Conservation (phyloP, 2,888 invertebrate species). For the Pristionchus maxplancki region DNA sequence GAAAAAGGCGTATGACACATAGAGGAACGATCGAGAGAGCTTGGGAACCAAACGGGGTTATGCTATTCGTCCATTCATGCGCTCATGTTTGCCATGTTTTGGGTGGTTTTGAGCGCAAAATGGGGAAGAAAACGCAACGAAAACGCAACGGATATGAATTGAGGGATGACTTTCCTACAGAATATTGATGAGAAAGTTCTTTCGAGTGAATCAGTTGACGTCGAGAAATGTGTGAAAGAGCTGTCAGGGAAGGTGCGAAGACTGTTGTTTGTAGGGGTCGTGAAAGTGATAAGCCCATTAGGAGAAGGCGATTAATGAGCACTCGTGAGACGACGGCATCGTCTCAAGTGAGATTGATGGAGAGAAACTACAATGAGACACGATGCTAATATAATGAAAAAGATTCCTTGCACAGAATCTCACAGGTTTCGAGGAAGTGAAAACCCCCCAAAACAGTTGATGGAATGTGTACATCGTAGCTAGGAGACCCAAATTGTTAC, state of each 20-base stretch:
- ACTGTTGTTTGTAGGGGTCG: background rate
- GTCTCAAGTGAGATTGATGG: background rate
- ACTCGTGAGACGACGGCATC: background rate
- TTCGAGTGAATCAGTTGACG: too few species aligned
- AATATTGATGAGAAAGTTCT: background rate
- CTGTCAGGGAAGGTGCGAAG: background rate
- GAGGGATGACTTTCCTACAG: too few species aligned
- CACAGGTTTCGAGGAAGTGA: background rate
- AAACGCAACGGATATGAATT: background rate
- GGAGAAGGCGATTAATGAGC: conserved; percentile 18
- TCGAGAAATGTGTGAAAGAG: background rate
- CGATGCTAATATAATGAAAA: background rate
- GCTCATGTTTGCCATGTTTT: background rate
- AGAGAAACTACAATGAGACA: background rate
- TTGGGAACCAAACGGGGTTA: background rate
- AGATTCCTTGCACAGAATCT: background rate
- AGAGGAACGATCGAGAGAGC: background rate
- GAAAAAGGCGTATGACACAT: background rate
- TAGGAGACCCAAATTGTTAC: too few species aligned
- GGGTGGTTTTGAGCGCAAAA: background rate
- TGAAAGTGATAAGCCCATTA: conserved; percentile 13
- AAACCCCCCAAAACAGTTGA: background rate
- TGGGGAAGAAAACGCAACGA: background rate
- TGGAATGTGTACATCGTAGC: background rate
- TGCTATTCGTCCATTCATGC: conserved; percentile 8